A percentile compares a stretch with the other conserved stretches of the same genome.
Conservation (phyloP, 2,888 invertebrate species). For the Microchrysa polita region DNA sequence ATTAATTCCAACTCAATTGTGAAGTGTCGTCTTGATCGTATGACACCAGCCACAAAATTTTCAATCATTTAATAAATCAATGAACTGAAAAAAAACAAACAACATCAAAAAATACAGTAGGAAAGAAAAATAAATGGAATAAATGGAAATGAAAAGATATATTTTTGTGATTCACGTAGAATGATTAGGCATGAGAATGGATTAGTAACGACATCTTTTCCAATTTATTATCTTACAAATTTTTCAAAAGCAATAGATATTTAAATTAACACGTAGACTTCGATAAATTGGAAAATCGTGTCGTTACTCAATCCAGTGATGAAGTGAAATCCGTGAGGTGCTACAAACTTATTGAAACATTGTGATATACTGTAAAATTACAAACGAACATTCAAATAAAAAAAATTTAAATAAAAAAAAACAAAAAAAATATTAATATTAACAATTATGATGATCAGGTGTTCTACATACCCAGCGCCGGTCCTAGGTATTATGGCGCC, state of each 20-base stretch:
- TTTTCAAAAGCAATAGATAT: slow-evolving; percentile 42
- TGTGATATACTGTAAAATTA: slow-evolving; percentile 59
- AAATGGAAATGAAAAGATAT: slow-evolving; percentile 45
- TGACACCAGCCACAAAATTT: too few species aligned
- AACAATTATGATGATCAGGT: too few species aligned
- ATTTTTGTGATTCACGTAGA: slow-evolving; percentile 49
- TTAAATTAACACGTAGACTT: slow-evolving; percentile 23
- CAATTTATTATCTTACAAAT: slow-evolving; percentile 35
- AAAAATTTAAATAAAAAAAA: too few species aligned
- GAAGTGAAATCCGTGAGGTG: slow-evolving; percentile 57
- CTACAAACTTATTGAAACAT: slow-evolving; percentile 65
- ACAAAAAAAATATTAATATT: too few species aligned
- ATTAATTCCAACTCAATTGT: too few species aligned
- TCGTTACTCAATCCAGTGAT: slow-evolving; percentile 45
- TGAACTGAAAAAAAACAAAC: neutral
- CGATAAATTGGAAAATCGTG: slow-evolving; percentile 22
- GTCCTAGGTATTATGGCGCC: too few species aligned
- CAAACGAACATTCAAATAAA: slow-evolving; percentile 53
- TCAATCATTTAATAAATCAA: slow-evolving; percentile 27
- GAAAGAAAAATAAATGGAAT: slow-evolving; percentile 37
- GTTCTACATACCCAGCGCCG: too few species aligned
- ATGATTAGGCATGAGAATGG: slow-evolving; percentile 35
- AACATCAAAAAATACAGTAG: slow-evolving; percentile 36
- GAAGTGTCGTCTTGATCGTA: too few species aligned
- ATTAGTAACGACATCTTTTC: slow-evolving; percentile 29